Evolutionary conservation across 2,797 vertebrate species (phyloP), one percentile per base, ranked within the genome.

Genomic region (Rhinoraja longicauda): DNA sequence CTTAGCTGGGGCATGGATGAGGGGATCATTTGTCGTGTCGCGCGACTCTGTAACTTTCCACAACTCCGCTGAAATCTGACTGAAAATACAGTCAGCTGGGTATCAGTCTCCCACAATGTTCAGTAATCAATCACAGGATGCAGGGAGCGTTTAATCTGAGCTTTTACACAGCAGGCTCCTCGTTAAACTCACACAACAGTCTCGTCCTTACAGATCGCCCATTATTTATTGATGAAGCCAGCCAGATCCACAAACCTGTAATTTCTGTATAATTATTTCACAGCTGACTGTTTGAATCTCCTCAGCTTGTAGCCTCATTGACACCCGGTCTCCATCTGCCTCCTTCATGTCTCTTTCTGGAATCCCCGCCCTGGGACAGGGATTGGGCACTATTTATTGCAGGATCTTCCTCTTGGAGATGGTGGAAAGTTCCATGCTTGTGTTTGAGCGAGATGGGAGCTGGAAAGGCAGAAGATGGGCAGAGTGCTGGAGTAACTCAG

Each of bases 181-280:
- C 62, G n/a, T 3, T 67, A 32, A 21, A 64, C 84, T 88, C 4
- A 21, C 24, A 86, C 57, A 64, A 19, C 13, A 64, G n/a, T 19
- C 6, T 17, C 5, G 36, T 59, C 1, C 59, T 62, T 88, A 64
- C 59, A 64, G 29, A 62, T 4, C 82, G 62, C 53, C 13, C 45
- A 2, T 67, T 32, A 67, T 88, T 88, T 88, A 88, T n/a, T 32
- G 84, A 88, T 88, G 32, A 32, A 64, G 6, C 29, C 84, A 19
- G n/a, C 19, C n/a, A 32, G 53, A 62, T 88, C 84, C 32, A 10
- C 7, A 17, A 21, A 32, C 59, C 59, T 64, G n/a, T 19, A 64
- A 67, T 88, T 64, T 88, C 7, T 88, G 64, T 88, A n/a, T 88
- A 67, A 88, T 88, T 88, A 64, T 86, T 86, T 88, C 84, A 88